Conservation (phyloP, 2,797 vertebrate species). For the Chiroxiphia lanceolata region DNA sequence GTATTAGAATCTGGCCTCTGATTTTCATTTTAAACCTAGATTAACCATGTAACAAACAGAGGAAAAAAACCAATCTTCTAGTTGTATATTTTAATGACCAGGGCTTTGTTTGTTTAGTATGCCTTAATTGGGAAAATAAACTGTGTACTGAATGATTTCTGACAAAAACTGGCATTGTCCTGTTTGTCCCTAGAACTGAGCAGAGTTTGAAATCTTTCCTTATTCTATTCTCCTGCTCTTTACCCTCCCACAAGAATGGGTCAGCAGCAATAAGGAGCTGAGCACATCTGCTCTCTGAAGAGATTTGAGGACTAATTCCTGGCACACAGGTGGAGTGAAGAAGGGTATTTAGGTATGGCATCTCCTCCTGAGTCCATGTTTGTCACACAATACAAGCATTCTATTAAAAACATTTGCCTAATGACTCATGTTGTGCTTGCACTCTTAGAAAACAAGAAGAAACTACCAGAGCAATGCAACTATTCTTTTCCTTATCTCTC, state of each 20-base stretch:
- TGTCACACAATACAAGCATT: not conserved
- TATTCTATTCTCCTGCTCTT: not conserved
- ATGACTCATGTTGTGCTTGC: not conserved
- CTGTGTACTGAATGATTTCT: accelerated
- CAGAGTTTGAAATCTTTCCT: not conserved
- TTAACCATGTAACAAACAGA: not conserved
- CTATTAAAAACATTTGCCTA: not conserved
- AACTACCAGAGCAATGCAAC: not conserved
- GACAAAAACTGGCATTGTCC: not conserved
- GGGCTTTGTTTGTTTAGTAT: not conserved
- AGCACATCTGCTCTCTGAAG: not conserved
- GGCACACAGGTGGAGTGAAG: not conserved
- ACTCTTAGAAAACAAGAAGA: not conserved
- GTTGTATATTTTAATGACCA: not conserved
- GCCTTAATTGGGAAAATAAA: not conserved
- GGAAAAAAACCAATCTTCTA: not conserved
- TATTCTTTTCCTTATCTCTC: not conserved
- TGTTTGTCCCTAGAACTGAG: not conserved
- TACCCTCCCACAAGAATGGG: not conserved
- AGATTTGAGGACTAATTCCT: not conserved
- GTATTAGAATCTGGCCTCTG: not conserved
- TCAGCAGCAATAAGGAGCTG: not conserved
- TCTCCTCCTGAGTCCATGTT: not conserved
- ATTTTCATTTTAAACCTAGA: not conserved
- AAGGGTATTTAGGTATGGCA: not conserved